These are phyloP conservation scores for Ormyrus rosae DNA, from an alignment of 2,888 invertebrate genomes.

Conservation along the genomic window DNA sequence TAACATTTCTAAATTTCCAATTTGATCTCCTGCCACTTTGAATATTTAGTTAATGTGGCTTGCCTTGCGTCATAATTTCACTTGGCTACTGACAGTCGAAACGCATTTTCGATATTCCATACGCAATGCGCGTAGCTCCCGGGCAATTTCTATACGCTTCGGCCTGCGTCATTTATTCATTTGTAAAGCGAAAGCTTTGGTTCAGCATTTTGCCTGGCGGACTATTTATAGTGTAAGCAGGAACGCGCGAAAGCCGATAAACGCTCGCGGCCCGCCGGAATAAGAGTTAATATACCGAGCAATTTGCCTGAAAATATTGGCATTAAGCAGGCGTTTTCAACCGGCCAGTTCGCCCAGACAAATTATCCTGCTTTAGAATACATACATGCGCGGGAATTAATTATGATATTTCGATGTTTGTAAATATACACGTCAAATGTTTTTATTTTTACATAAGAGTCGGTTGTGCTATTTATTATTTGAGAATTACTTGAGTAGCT, in stretches of 20 bases:
- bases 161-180: slow-evolving; percentile 44
- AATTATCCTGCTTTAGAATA: slow-evolving; percentile 31
- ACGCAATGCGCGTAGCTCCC: background rate
- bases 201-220: background rate
- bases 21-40: too few relatives aligned
- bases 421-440: background rate
- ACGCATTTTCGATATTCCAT: slow-evolving; percentile 9
- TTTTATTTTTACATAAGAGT: too few relatives aligned
- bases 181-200: background rate
- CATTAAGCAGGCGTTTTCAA: slow-evolving; percentile 16
- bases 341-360: slow-evolving; percentile 1
- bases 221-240: slow-evolving; percentile 23
- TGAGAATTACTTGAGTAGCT: too few relatives aligned
- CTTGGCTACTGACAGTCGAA: too few relatives aligned
- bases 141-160: slow-evolving; percentile 27
- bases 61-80: too few relatives aligned
- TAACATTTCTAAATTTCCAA: too few relatives aligned
- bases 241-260: background rate
- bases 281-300: slow-evolving; percentile 48
- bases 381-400: background rate
- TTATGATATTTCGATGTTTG: background rate
- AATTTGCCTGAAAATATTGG: slow-evolving; percentile 42
- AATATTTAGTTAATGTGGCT: too few relatives aligned
- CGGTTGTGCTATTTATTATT: too few relatives aligned
- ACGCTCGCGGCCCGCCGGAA: slow-evolving; percentile 3